phyloP scores from a whole-genome alignment of 2,888 invertebrate species.

The Ephialtes manifestator region DNA sequence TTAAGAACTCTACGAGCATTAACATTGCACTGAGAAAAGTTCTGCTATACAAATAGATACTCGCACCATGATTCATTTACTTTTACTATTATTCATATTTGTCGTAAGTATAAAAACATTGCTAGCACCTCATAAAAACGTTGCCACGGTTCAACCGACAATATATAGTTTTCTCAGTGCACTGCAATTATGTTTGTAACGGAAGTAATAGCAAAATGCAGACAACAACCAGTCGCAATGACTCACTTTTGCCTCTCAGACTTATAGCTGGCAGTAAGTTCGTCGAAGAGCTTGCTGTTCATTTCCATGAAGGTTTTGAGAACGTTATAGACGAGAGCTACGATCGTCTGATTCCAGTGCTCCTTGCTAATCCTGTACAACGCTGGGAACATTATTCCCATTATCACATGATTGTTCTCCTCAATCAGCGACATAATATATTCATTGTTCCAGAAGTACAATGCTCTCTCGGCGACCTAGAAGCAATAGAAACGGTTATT shows the following conservation, averaged over 20 bases:
- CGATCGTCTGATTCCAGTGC: conserved; percentile 99
- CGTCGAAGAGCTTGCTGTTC: conserved; percentile 99
- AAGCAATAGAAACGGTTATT: conserved; percentile 49
- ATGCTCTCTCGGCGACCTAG: conserved; percentile 98
- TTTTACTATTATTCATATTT: not conserved
- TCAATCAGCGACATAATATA: conserved; percentile 99
- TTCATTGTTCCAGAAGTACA: conserved; percentile 99
- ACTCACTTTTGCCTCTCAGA: conserved; percentile 99
- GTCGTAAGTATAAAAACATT: not conserved
- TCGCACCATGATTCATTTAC: not conserved
- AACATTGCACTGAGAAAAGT: not conserved
- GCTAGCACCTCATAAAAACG: not conserved
- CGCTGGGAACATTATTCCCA: conserved; percentile 99
- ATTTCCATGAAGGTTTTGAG: conserved; percentile 99
- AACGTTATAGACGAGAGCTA: conserved; percentile 99
- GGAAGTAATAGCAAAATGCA: not conserved
- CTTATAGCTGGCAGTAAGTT: conserved; percentile 99
- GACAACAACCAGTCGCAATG: not conserved
- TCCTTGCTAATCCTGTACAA: conserved; percentile 99
- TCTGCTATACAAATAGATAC: not conserved
- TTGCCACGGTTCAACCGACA: not conserved
- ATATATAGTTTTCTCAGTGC: conserved; percentile 1
- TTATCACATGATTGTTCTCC: conserved; percentile 98
- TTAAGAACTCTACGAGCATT: too few species aligned
- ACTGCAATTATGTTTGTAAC: not conserved